Evolutionary conservation across 2,797 vertebrate genomes (phyloP).

Genomic region (Typhlichthys subterraneus): DNA sequence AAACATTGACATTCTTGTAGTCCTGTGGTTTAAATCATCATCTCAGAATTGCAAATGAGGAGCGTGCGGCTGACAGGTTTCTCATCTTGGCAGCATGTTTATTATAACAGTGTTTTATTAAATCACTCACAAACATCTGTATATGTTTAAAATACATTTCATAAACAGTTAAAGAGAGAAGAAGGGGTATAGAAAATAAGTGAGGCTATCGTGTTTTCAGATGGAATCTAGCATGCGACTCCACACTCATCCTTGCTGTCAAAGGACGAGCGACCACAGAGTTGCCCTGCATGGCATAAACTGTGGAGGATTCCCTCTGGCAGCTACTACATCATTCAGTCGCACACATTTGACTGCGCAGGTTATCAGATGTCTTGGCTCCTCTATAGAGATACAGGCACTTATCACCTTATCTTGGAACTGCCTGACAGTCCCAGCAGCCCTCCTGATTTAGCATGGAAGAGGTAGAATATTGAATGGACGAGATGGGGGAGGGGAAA

Average conservation of each 20-base stretch:
- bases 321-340: conserved; percentile 18
- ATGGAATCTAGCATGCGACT: not conserved
- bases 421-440: too few species aligned
- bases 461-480: not conserved
- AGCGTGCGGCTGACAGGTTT: too few species aligned
- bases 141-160: too few species aligned
- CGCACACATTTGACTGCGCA: conserved; percentile 14
- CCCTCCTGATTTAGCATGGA: not conserved
- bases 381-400: not conserved
- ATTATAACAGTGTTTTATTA: too few species aligned
- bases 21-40: too few species aligned
- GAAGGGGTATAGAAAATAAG: not conserved
- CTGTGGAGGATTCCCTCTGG: conserved; percentile 18
- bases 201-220: too few species aligned
- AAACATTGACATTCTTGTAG: too few species aligned
- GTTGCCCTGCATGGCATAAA: conserved; percentile 14
- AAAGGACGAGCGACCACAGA: conserved; percentile 7
- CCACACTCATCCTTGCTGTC: not conserved
- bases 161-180: conserved; percentile 9
- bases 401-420: conserved; percentile 10
- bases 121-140: too few species aligned
- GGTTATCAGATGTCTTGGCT: not conserved
- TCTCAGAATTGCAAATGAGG: too few species aligned
- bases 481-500: not conserved
- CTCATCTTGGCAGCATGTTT: too few species aligned